Evolutionary conservation across 2,888 invertebrate genomes (phyloP).

Genomic region (Aricia artaxerxes): DNA sequence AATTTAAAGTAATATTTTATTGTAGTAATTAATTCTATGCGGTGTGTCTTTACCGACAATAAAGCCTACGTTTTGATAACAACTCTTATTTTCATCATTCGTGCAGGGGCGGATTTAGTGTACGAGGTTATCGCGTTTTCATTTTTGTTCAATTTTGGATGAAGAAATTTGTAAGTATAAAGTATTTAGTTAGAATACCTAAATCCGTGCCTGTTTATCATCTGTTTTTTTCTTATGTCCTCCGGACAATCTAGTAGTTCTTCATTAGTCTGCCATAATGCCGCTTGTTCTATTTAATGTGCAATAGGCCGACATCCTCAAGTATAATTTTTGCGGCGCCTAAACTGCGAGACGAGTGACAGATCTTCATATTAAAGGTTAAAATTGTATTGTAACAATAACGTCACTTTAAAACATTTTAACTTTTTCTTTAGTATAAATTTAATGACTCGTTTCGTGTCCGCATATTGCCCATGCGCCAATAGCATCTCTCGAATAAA

Average conservation of each 20-base stretch:
- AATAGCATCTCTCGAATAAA: not conserved
- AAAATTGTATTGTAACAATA: not conserved
- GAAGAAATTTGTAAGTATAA: not conserved
- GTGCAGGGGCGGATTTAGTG: not conserved
- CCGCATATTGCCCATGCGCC: not conserved
- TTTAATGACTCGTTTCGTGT: not conserved
- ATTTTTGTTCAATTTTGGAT: not conserved
- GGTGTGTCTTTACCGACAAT: constrained; percentile 26
- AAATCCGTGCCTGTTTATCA: constrained; percentile 4
- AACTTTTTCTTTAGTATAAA: not conserved
- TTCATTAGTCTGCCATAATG: not conserved
- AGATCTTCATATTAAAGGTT: not conserved
- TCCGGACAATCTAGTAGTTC: not conserved
- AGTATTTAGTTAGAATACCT: not conserved
- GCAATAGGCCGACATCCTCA: constrained; percentile 4
- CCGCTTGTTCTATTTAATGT: constrained; percentile 1
- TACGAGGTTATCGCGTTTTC: not conserved
- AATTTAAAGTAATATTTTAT: constrained; percentile 27
- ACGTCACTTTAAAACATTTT: too few relatives aligned
- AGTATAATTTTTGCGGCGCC: not conserved
- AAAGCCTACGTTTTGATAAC: constrained; percentile 8
- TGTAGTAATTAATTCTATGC: constrained; percentile 24
- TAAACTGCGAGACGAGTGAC: not conserved
- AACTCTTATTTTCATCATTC: constrained; percentile 26
- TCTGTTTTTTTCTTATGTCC: not conserved